phyloP scores from a whole-genome alignment of 2,797 vertebrate genomes.

The Pteropus rufus region DNA sequence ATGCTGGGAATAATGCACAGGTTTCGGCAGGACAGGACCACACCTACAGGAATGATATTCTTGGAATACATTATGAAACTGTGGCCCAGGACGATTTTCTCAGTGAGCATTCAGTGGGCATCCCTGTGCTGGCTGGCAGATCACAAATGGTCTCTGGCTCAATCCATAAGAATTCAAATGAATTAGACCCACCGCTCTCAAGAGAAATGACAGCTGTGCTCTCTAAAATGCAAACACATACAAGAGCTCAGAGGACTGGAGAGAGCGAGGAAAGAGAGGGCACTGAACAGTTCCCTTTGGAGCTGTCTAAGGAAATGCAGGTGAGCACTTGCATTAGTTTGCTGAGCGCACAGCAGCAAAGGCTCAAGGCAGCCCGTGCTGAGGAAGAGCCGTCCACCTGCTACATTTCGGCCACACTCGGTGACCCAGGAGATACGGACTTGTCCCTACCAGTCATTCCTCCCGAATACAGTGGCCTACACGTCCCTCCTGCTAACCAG shows the following conservation, averaged over 20 bases:
- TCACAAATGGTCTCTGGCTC: neutral
- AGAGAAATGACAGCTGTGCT: neutral
- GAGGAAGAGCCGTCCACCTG: neutral
- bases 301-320: neutral
- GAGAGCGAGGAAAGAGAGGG: neutral
- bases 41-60: neutral
- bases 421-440: neutral
- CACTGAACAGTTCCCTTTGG: neutral
- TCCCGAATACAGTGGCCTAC: neutral
- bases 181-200: neutral
- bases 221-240: neutral
- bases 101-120: neutral
- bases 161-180: neutral
- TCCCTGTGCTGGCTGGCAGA: neutral
- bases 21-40: neutral
- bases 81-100: neutral
- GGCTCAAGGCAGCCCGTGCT: neutral
- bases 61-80: neutral
- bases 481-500: neutral
- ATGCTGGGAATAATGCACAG: accelerated
- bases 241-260: neutral
- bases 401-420: accelerated
- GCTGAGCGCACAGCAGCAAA: neutral
- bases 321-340: accelerated
- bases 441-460: accelerated